phyloP scores from a whole-genome alignment of 2,113 vertebrate species.

The Cercocebus atys region DNA sequence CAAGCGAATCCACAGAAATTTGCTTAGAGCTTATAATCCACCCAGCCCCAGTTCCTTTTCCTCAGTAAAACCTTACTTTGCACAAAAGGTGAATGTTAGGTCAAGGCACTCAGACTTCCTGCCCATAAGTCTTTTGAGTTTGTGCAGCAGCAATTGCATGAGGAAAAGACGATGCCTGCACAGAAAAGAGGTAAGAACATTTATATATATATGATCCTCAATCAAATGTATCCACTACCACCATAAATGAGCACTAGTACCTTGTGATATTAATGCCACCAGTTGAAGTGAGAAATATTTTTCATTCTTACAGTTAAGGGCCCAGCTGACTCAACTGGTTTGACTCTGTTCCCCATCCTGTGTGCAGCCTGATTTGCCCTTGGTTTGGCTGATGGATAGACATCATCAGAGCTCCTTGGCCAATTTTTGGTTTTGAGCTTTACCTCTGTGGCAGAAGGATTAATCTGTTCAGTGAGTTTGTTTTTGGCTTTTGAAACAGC shows the following conservation, averaged over 20 bases:
- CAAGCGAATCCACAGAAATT: not conserved
- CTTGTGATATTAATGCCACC: slow-evolving; percentile 14
- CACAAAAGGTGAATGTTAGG: not conserved
- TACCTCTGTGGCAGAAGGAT: slow-evolving; percentile 9
- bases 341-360: not conserved
- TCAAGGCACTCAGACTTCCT: not conserved
- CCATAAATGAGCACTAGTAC: not conserved
- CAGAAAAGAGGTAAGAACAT: not conserved
- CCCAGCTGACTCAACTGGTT: not conserved
- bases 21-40: not conserved
- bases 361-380: not conserved
- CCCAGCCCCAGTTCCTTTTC: not conserved
- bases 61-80: slow-evolving; percentile 25
- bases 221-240: not conserved
- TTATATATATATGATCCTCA: not conserved
- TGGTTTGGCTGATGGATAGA: not conserved
- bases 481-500: slow-evolving; percentile 48
- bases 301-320: slow-evolving; percentile 46
- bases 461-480: slow-evolving; percentile 24
- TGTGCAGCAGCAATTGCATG: not conserved
- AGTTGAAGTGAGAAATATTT: slow-evolving; percentile 20
- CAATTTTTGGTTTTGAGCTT: slow-evolving; percentile 43
- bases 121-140: not conserved
- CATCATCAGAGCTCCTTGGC: not conserved
- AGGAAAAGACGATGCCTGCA: not conserved